A percentile compares a stretch with the other conserved stretches of the same genome.
phyloP scores from a whole-genome alignment of 2,797 vertebrate genomes.

The Myotis pilosus region DNA sequence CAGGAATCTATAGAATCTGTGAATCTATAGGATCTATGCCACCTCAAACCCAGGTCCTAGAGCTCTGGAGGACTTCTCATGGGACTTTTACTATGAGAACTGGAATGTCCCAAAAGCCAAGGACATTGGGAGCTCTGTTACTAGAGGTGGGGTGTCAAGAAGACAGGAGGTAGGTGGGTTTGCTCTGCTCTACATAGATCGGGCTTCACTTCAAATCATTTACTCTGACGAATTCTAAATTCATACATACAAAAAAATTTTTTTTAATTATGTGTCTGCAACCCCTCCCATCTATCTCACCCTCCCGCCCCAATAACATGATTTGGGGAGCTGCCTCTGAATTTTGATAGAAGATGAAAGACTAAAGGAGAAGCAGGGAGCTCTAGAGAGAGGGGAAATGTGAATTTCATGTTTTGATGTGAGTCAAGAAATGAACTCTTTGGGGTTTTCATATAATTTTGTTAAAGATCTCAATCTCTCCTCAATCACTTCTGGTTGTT shows the following conservation, averaged over 20 bases:
- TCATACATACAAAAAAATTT: neutral
- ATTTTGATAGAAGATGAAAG: constrained; percentile 19
- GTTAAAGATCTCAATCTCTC: neutral
- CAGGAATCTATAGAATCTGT: neutral
- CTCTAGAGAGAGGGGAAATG: neutral
- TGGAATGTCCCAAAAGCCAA: neutral
- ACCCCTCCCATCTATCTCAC: neutral
- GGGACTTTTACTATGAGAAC: neutral
- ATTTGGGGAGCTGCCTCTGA: neutral
- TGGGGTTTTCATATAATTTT: neutral
- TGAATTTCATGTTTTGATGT: neutral
- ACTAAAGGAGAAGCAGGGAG: neutral
- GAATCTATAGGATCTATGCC: neutral
- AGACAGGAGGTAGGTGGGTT: neutral
- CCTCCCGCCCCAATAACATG: neutral
- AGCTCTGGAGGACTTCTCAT: neutral
- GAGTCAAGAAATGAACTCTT: neutral
- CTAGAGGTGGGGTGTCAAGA: neutral
- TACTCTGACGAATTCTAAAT: neutral
- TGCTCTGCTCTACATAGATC: neutral
- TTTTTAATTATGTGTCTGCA: neutral
- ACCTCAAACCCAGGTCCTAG: neutral
- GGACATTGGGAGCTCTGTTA: neutral
- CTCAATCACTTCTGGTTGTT: neutral
- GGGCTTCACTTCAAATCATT: neutral